A percentile compares a stretch with the other conserved stretches of the same genome.
Evolutionary conservation across 2,113 vertebrate species (phyloP).

Genomic region (Hydrolagus affinis): DNA sequence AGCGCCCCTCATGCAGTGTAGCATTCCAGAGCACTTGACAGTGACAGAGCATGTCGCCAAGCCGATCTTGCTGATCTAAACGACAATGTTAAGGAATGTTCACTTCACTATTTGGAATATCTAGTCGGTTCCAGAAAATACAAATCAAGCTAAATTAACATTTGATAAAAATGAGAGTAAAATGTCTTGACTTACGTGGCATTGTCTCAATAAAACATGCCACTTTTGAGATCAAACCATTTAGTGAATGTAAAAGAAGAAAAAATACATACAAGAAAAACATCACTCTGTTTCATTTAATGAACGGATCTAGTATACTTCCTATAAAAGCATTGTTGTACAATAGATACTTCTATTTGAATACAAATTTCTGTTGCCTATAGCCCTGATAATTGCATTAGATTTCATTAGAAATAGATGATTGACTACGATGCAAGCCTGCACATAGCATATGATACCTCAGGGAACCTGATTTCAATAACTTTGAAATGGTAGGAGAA

Average conservation of each 20-base stretch:
- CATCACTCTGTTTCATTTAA: not conserved
- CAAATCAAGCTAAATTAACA: not conserved
- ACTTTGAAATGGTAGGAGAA: not conserved
- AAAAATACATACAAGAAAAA: not conserved
- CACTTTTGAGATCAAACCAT: not conserved
- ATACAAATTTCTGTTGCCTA: not conserved
- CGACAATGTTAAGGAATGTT: no score
- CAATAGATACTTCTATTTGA: slow-evolving; percentile 11
- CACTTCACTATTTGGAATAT: no score
- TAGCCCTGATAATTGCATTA: not conserved
- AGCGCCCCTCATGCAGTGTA: no score
- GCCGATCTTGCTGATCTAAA: no score
- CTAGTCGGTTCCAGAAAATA: not conserved
- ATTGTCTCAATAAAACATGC: not conserved
- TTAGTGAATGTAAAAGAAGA: not conserved
- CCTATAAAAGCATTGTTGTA: not conserved
- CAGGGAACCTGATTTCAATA: not conserved
- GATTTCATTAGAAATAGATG: slow-evolving; percentile 19
- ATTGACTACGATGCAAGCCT: not conserved
- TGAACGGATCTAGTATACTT: not conserved
- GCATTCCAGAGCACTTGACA: no score
- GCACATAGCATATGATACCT: not conserved
- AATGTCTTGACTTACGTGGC: not conserved
- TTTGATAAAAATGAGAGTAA: not conserved
- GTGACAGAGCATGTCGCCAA: no score